These are phyloP conservation scores for Aspidiotus destructor DNA, from an alignment of 2,888 invertebrate genomes.

Conservation along the genomic window DNA sequence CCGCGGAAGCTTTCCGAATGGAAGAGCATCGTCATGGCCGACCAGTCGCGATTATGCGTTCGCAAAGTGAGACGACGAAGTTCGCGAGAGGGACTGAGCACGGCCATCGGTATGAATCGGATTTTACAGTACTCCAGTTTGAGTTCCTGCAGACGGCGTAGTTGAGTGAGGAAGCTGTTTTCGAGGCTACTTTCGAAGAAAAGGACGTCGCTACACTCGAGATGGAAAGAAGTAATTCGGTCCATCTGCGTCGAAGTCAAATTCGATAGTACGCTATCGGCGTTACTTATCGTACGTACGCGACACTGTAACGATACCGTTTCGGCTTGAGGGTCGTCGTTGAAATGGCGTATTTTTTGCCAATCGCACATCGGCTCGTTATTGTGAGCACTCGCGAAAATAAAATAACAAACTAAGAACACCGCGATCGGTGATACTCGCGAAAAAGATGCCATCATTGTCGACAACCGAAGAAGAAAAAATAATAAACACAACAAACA, in stretches of 20 bases:
- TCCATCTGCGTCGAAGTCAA: conserved; percentile 59
- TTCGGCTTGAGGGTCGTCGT: conserved; percentile 43
- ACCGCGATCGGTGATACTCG: conserved; percentile 11
- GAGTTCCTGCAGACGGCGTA: conserved; percentile 59
- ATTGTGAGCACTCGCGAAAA: conserved; percentile 44
- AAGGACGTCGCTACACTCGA: conserved; percentile 64
- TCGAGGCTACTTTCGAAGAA: conserved; percentile 62
- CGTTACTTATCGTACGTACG: conserved; percentile 60
- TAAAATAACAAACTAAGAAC: neutral
- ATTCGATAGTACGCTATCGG: conserved; percentile 58
- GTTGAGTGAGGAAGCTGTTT: conserved; percentile 40
- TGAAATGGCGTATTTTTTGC: conserved; percentile 46
- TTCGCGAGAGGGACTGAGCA: conserved; percentile 68
- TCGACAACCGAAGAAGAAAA: neutral
- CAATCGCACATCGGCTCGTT: conserved; percentile 64
- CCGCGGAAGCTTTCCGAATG: conserved; percentile 67
- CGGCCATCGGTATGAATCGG: conserved; percentile 68
- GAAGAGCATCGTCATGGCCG: conserved; percentile 72
- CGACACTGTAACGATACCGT: conserved; percentile 48
- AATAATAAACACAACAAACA: neutral
- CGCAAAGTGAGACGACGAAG: conserved; percentile 74
- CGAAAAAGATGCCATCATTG: conserved; percentile 13
- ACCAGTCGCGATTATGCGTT: conserved; percentile 76
- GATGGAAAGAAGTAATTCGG: conserved; percentile 55
- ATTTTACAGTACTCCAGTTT: conserved; percentile 79